A percentile compares a stretch with the other conserved stretches of the same genome.
Conservation (phyloP, 2,888 invertebrate genomes). For the Ypsolopha scabrella region DNA sequence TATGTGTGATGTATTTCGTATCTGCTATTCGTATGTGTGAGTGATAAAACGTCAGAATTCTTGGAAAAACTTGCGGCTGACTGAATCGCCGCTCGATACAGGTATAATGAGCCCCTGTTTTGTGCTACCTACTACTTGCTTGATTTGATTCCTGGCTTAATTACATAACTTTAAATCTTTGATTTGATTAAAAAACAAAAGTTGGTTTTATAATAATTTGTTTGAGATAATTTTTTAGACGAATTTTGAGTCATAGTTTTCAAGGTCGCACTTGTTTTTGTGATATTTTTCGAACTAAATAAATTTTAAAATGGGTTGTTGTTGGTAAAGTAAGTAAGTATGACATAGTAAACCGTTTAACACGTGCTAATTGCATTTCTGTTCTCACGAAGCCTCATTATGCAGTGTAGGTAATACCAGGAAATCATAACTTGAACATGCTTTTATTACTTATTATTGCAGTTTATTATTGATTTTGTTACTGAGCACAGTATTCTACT, state of each 20-base stretch:
- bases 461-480: too few species aligned
- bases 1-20: conserved; percentile 5
- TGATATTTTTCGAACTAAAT: too few species aligned
- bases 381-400: too few species aligned
- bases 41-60: conserved; percentile 44
- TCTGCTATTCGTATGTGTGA: conserved; percentile 23
- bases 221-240: background rate
- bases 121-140: conserved; percentile 11
- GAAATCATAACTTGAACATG: too few species aligned
- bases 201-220: background rate
- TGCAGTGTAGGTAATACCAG: too few species aligned
- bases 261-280: background rate
- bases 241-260: background rate
- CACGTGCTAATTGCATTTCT: too few species aligned
- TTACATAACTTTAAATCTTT: conserved; percentile 8
- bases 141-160: conserved; percentile 12
- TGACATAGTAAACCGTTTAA: too few species aligned
- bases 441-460: too few species aligned
- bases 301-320: too few species aligned
- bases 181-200: conserved; percentile 8
- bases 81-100: conserved; percentile 39
- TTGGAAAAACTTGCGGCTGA: conserved; percentile 38
- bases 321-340: too few species aligned
- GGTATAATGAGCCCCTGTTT: conserved; percentile 20
- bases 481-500: too few species aligned